Base-by-base conservation (phyloP, 2,797 vertebrate species). In the Coregonus suidteri region DNA sequence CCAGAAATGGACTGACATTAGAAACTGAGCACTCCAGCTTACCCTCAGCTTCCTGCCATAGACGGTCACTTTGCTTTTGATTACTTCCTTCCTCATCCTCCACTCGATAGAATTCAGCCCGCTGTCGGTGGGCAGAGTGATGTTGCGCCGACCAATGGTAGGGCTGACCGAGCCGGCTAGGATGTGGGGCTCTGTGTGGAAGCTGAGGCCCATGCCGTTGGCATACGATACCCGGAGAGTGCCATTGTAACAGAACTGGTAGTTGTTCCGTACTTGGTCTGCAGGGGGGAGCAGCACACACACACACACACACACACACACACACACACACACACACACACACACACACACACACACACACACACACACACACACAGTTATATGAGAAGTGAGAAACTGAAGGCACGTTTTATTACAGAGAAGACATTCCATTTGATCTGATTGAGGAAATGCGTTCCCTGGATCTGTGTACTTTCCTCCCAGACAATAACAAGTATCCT, bases 221-320 rank as follows among this genome's bases (percentile, higher is more conserved):
- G 96, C 96, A 65, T 97, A 97, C 92, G 95, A 94, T 81, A 96
- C 96, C 81, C 93, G 91, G 89, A 97, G 91, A 70, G 95, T 96
- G 75, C 96, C 96, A 4, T 97, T 96, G 81, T 95, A 94, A 84
- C 95, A 96, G 86, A 97, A 91, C 90, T 96, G 96, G 91, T 96
- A 97, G 91, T 93, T 96, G 92, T 96, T 96, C 80, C 95, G 92
- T 84, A 96, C 96, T 95, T 96, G 95, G 93, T 96, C 96, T 97
- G 91, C 83, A 87, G 86, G 85, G 81, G 81, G 73, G 65, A 30
- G 62, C 62, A 14, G 4, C 34, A 47, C 34, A 16, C 20, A 51
- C 18, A 71, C 35, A 18, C 20, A 77, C 9, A 68, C 18, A 30
- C 59, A 75, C 11, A n/a, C 31, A 52, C 4, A 31, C 31, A 34